Conservation (phyloP, 2,113 vertebrate species). For the Gadus macrocephalus region DNA sequence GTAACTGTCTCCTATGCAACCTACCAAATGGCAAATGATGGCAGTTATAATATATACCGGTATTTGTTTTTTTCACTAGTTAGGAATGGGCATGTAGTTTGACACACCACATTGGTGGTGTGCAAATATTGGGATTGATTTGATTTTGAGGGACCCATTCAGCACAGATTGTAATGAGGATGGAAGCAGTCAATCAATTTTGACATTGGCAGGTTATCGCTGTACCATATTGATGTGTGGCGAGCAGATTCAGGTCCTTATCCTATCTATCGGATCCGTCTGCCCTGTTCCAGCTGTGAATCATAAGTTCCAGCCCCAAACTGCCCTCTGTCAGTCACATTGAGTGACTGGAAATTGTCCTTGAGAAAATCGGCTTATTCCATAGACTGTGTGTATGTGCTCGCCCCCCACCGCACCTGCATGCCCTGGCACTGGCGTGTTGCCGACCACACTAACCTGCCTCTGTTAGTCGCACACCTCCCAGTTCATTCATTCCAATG, state of each 20-base stretch:
- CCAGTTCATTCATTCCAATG: slow-evolving; percentile 11
- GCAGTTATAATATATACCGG: no score
- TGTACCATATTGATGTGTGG: slow-evolving; percentile 28
- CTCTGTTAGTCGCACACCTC: slow-evolving; percentile 28
- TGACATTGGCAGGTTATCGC: slow-evolving; percentile 36
- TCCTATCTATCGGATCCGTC: slow-evolving; percentile 51
- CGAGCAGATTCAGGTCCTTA: slow-evolving; percentile 33
- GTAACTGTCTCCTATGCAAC: no score
- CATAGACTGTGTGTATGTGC: slow-evolving; percentile 52
- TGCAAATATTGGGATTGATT: slow-evolving; percentile 19
- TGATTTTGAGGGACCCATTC: neutral
- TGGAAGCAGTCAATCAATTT: slow-evolving; percentile 55
- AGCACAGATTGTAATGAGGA: slow-evolving; percentile 46
- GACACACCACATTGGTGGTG: neutral
- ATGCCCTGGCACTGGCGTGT: slow-evolving; percentile 36
- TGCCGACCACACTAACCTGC: slow-evolving; percentile 49
- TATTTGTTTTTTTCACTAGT: slow-evolving; percentile 16
- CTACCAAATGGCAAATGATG: no score
- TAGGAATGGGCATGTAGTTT: slow-evolving; percentile 21
- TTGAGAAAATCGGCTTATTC: slow-evolving; percentile 53
- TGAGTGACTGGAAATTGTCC: slow-evolving; percentile 59
- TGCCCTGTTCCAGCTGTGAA: slow-evolving; percentile 32
- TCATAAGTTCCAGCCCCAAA: slow-evolving; percentile 10
- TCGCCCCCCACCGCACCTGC: slow-evolving; percentile 33
- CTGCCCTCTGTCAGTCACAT: slow-evolving; percentile 52